Conservation (phyloP, 2,888 invertebrate genomes). For the Acleris emargana region DNA sequence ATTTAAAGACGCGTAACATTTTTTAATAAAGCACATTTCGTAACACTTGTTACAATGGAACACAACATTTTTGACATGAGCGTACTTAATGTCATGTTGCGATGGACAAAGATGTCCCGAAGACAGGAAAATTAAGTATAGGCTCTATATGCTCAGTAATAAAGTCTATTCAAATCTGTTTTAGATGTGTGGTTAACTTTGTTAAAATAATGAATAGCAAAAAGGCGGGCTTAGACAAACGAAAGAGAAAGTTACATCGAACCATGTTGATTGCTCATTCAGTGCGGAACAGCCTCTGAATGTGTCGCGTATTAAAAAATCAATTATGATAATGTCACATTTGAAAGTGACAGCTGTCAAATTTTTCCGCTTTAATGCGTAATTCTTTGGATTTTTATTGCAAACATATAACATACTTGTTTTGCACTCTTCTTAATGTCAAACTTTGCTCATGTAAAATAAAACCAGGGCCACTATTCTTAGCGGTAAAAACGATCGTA, state of each 20-base stretch:
- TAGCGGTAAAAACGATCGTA: too few relatives aligned
- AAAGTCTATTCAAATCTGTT: slow-evolving; percentile 30
- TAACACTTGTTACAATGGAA: slow-evolving; percentile 54
- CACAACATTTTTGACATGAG: slow-evolving; percentile 57
- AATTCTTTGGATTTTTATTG: neutral
- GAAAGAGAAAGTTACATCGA: slow-evolving; percentile 64
- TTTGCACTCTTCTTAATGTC: neutral
- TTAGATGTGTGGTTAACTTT: slow-evolving; percentile 34
- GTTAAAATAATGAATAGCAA: slow-evolving; percentile 42
- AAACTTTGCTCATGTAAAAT: too few relatives aligned
- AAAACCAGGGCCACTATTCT: too few relatives aligned
- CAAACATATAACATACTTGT: neutral
- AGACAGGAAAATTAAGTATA: neutral
- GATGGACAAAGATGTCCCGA: slow-evolving; percentile 41
- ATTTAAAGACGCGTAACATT: slow-evolving; percentile 41
- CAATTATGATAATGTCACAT: slow-evolving; percentile 33
- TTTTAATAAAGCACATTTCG: slow-evolving; percentile 57
- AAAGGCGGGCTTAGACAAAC: slow-evolving; percentile 52
- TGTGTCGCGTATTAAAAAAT: slow-evolving; percentile 28
- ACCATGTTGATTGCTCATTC: slow-evolving; percentile 56
- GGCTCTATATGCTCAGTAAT: slow-evolving; percentile 5
- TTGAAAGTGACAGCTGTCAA: slow-evolving; percentile 48
- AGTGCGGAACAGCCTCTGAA: slow-evolving; percentile 38
- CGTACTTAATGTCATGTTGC: slow-evolving; percentile 60
- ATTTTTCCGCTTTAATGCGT: slow-evolving; percentile 40